Base-by-base conservation (phyloP, 1,140 invertebrate genomes). In the Dysdera silvatica region DNA sequence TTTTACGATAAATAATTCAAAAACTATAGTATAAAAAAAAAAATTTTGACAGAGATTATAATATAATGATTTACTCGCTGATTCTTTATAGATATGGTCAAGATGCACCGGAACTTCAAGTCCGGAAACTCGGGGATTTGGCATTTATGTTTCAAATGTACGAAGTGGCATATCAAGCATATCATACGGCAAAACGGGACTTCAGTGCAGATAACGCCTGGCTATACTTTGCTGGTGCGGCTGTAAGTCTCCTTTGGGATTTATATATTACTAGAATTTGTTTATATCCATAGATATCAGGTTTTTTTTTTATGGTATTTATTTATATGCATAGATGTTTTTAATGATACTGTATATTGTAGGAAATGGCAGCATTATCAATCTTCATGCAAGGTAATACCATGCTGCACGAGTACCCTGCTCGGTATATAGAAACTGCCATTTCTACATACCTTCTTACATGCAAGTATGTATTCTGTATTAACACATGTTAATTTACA, bases 131-230 rank as follows among this genome's bases (percentile, higher is more conserved):
- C 35, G 96, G 88, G 5, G 96, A 99, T 77, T 77, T 99, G 0
- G 94, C 91, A 74, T 98, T 99, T 73, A 85, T 98, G 82, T 94
- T 98, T 75, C 90, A 93, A 10, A 85, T 95, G 69, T 98, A 98
- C 78, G 84, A 86, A 65, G 79, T 89, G 54, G 91, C 96, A 1
- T 96, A 94, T 77, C 89, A 88, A 72, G 84, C 89, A 0, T 99
- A 98, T 77, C 93, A 98, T 74, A 85, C 88, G 18, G 89, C 92
- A 12, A 98, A 98, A 77, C 84, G 93, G 63, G 96, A 99, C 73
- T 98, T 98, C 76, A 88, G 88, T 70, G 87, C 86, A 18, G 95
- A 99, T 76, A 88, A 93, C 71, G 95, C 95, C 0, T 98, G 94
- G 95, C 78, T 97, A 14, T 92, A 95, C 75, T 96, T 91, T 77